phyloP scores from a whole-genome alignment of 1,140 invertebrate genomes.

The Lerema accius region DNA sequence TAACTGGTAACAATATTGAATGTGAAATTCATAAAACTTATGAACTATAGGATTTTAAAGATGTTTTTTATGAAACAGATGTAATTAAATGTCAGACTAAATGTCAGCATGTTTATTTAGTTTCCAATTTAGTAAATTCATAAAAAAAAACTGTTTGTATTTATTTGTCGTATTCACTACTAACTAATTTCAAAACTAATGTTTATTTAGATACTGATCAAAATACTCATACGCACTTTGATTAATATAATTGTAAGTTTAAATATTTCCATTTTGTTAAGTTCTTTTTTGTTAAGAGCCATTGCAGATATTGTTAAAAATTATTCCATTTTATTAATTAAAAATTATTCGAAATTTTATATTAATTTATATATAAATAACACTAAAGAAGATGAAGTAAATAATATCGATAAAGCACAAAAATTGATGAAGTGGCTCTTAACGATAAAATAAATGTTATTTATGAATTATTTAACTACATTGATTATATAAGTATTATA shows the following conservation, averaged over 20 bases:
- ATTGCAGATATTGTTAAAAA: slow-evolving; percentile 1
- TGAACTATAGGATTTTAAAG: too few relatives aligned
- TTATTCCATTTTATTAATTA: not conserved
- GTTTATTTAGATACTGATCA: too few relatives aligned
- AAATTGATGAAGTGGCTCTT: slow-evolving; percentile 16
- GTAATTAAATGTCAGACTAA: too few relatives aligned
- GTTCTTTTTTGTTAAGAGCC: slow-evolving; percentile 13
- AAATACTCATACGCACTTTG: not conserved
- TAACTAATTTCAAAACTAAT: too few relatives aligned
- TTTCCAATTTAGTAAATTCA: too few relatives aligned
- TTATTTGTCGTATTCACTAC: too few relatives aligned
- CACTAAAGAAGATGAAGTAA: not conserved
- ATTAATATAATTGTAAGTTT: not conserved
- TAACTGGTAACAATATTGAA: too few relatives aligned
- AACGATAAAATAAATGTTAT: slow-evolving; percentile 2
- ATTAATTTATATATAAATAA: not conserved
- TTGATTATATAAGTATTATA: not conserved
- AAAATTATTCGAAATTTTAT: not conserved
- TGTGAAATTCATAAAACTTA: too few relatives aligned
- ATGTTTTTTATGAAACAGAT: too few relatives aligned
- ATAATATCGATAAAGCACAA: too few relatives aligned
- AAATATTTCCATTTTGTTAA: not conserved
- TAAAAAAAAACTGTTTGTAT: too few relatives aligned
- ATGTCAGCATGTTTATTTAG: too few relatives aligned
- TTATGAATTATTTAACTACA: not conserved